Evolutionary conservation across 2,113 vertebrate species (phyloP).

Genomic region (Delphinus delphis): DNA sequence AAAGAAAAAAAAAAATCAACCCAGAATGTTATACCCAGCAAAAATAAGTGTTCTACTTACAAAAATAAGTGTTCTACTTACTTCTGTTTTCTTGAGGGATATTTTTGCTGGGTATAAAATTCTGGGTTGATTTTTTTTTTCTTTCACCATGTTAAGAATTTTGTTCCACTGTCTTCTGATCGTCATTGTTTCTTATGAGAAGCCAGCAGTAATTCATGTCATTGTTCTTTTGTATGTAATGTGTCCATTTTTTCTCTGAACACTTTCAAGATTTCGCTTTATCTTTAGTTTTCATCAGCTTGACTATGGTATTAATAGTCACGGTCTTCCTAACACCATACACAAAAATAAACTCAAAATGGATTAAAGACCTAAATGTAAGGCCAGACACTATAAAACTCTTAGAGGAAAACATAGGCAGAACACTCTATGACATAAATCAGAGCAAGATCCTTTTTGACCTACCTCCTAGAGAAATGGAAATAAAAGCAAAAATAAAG

Average conservation of each 20-base stretch:
- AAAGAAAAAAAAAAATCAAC: neutral
- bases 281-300: neutral
- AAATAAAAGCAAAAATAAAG: too few species aligned
- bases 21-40: neutral
- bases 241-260: neutral
- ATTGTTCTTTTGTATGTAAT: neutral
- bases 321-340: neutral
- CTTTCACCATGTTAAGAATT: neutral
- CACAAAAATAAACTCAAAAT: too few species aligned
- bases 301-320: neutral
- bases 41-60: neutral
- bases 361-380: too few species aligned
- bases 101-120: slow-evolving; percentile 6
- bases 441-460: too few species aligned
- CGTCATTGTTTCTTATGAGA: neutral
- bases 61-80: neutral
- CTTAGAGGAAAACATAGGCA: too few species aligned
- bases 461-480: too few species aligned
- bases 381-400: too few species aligned
- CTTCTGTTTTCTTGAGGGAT: neutral
- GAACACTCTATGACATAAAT: too few species aligned
- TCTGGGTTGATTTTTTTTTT: neutral
- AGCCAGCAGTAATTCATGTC: neutral
- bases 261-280: neutral
- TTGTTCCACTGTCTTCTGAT: neutral